These are phyloP conservation scores for Himalopsyche kuldschensis DNA, from an alignment of 2,888 invertebrate species.

Conservation along the genomic window DNA sequence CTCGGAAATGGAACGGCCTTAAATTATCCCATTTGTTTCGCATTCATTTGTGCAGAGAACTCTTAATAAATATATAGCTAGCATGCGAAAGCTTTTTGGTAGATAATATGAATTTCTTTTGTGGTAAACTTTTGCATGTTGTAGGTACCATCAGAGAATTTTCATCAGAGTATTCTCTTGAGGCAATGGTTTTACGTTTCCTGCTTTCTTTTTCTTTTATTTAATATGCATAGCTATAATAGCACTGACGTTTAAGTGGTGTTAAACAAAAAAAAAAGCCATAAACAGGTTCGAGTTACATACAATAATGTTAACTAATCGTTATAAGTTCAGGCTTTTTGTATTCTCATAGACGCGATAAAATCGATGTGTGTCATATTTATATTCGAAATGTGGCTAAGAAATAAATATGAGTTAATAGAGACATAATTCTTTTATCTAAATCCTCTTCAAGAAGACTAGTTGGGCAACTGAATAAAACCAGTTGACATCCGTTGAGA, in stretches of 20 bases:
- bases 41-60: not conserved
- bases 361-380: too few species aligned
- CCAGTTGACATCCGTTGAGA: too few species aligned
- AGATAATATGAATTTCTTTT: constrained; percentile 12
- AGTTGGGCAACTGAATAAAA: too few species aligned
- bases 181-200: constrained; percentile 12
- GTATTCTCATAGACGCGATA: too few species aligned
- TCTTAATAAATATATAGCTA: not conserved
- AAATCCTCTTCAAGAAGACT: too few species aligned
- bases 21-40: constrained; percentile 15
- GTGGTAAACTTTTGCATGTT: constrained; percentile 13
- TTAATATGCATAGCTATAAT: constrained; percentile 18
- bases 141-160: not conserved
- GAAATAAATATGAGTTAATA: too few species aligned
- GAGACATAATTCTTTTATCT: too few species aligned
- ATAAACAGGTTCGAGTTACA: not conserved
- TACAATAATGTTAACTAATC: not conserved
- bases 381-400: too few species aligned
- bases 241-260: constrained; percentile 1
- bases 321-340: too few species aligned
- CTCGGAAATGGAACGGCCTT: constrained; percentile 18
- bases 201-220: constrained; percentile 9
- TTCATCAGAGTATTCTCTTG: constrained; percentile 8
- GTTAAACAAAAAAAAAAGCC: constrained; percentile 6
- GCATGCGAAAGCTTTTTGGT: constrained; percentile 3